Evolutionary conservation across 92 coral and sea anemone species (phyloP), one percentile per base, ranked within the genome.

Genomic region (Heteractis magnifica): DNA sequence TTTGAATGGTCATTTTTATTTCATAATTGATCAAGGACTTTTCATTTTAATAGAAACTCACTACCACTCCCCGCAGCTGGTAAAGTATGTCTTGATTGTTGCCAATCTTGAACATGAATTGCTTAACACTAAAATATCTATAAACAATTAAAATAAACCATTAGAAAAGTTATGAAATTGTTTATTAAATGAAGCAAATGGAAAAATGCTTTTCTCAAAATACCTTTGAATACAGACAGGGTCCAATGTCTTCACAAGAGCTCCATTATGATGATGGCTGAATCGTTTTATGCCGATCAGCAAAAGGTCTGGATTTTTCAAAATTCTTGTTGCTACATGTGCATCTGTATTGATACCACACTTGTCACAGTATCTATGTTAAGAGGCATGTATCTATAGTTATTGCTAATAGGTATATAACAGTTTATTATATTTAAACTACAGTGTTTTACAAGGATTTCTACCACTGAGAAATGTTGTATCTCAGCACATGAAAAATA

Each of bases 201-300:
- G 10, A 26, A 26, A 26, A 26, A 26, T 26, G 26, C 26, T 26
- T 26, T 26, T 26, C 26, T 1, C 26, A 26, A 26, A 6, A 15
- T 16, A 65, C 72, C 72, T 65, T 65, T 65, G 72, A 65, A 65
- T 65, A 21, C 72, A 65, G 72, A 65, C 16, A 65, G 72, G 72
- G 72, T 65, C 72, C 7, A 15, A 65, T 65, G 72, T 65, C 16
- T 65, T 65, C 16, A 65, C 34, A 65, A 65, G 72, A 8, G 21
- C 6, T 8, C 72, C n/a, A 8, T n/a, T n/a, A n/a, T 8, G 72
- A 15, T 65, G 7, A 8, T 8, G n/a, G n/a, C n/a, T 65, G 72
- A 65, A 65, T 6, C 34, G 72, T 21, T 65, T 65, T 65, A 65
- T 10, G 6, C 14, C 72, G 1, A 65, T n/a, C 9, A 65, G 9